Conservation (phyloP, 2,113 vertebrate genomes). For the Phrynosoma blainvillii region DNA sequence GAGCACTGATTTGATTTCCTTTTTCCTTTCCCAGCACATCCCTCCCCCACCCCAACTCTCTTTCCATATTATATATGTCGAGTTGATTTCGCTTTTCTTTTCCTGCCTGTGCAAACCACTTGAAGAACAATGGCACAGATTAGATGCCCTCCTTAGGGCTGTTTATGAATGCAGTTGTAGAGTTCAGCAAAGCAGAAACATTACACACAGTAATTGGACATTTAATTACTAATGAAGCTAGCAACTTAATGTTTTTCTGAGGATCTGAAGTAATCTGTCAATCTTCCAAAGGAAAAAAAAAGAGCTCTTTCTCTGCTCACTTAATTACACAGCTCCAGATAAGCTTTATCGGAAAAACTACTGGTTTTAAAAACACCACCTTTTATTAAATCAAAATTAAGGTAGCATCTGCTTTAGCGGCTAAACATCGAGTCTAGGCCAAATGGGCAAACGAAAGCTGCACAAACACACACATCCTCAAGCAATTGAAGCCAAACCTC, state of each 20-base stretch:
- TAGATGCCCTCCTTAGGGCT: slow-evolving; percentile 78
- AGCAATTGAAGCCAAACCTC: background rate
- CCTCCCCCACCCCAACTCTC: slow-evolving; percentile 71
- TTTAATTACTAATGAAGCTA: slow-evolving; percentile 78
- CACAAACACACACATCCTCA: background rate
- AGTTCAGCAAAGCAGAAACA: slow-evolving; percentile 79
- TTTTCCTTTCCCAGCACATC: slow-evolving; percentile 67
- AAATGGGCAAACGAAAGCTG: slow-evolving; percentile 4
- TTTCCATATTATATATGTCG: slow-evolving; percentile 75
- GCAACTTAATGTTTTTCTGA: slow-evolving; percentile 65
- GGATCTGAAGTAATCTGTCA: slow-evolving; percentile 73
- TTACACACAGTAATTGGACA: slow-evolving; percentile 78
- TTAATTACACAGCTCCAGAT: slow-evolving; percentile 68
- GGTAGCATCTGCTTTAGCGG: slow-evolving; percentile 41
- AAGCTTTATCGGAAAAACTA: slow-evolving; percentile 60
- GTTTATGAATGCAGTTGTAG: slow-evolving; percentile 78
- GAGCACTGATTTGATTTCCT: slow-evolving; percentile 73
- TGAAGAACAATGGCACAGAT: slow-evolving; percentile 83
- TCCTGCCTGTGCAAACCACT: slow-evolving; percentile 79
- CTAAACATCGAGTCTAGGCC: slow-evolving; percentile 29
- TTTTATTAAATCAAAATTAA: slow-evolving; percentile 47
- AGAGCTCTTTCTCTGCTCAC: slow-evolving; percentile 46
- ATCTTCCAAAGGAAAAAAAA: slow-evolving; percentile 57
- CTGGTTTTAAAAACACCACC: slow-evolving; percentile 55
- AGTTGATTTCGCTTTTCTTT: slow-evolving; percentile 78